Evolutionary conservation across 2,888 invertebrate species (phyloP).

Genomic region (Leptopterna dolabrata): DNA sequence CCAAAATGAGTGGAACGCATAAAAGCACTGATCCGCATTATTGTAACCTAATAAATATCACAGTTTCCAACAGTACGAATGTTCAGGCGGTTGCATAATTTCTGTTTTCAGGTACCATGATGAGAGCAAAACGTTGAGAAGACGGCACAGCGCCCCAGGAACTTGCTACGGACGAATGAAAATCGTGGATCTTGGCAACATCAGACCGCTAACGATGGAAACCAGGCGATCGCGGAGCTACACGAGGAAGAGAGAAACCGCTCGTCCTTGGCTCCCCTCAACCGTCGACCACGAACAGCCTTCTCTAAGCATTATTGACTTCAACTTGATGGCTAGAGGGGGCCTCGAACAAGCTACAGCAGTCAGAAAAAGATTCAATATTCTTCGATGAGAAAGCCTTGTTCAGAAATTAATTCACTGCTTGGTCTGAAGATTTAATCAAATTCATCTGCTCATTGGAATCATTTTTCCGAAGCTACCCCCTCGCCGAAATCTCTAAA

Average conservation of each 20-base stretch:
- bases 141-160: slow-evolving; percentile 54
- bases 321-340: slow-evolving; percentile 76
- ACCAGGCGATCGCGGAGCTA: slow-evolving; percentile 40
- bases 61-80: no score
- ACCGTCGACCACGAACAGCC: slow-evolving; percentile 66
- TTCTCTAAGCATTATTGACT: slow-evolving; percentile 79
- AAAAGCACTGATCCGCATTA: no score
- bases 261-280: not conserved
- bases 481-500: no score
- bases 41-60: no score
- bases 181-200: slow-evolving; percentile 41
- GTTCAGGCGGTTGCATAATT: not conserved
- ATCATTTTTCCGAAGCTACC: no score
- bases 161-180: slow-evolving; percentile 28
- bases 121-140: not conserved
- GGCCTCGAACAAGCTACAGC: slow-evolving; percentile 68
- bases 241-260: not conserved
- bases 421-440: no score
- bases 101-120: slow-evolving; percentile 41
- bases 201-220: slow-evolving; percentile 20
- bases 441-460: no score
- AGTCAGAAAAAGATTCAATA: slow-evolving; percentile 6
- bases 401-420: no score
- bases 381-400: not conserved
- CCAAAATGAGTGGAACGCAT: no score